Conservation (phyloP, 2,888 invertebrate genomes). For the Lepidochitona cinerea region DNA sequence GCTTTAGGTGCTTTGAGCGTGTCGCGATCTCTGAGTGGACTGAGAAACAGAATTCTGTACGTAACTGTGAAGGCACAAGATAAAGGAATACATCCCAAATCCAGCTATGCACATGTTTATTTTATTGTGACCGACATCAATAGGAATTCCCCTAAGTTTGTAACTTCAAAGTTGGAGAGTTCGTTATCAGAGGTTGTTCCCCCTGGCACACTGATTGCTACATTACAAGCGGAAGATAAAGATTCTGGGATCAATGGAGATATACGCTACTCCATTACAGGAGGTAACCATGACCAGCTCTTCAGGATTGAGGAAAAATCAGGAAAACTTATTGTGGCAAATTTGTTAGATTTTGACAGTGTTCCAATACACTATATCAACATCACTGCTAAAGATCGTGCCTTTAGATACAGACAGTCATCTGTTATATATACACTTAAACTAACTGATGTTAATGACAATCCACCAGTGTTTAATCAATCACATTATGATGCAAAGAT, state of each 20-base stretch:
- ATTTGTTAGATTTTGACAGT: conserved; percentile 88
- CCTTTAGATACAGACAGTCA: conserved; percentile 83
- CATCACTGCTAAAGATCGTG: conserved; percentile 89
- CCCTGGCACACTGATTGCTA: conserved; percentile 84
- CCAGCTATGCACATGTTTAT: conserved; percentile 80
- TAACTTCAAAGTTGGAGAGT: conserved; percentile 83
- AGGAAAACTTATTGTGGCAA: conserved; percentile 85
- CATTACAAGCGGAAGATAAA: conserved; percentile 86
- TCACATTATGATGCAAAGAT: conserved; percentile 83
- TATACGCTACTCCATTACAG: conserved; percentile 77
- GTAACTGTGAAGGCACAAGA: conserved; percentile 85
- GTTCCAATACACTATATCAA: conserved; percentile 88
- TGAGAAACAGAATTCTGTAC: conserved; percentile 74
- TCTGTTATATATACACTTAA: conserved; percentile 87
- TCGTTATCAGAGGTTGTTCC: conserved; percentile 93
- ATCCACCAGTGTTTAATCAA: conserved; percentile 88
- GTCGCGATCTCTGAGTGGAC: conserved; percentile 75
- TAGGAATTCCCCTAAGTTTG: conserved; percentile 84
- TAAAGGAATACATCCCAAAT: conserved; percentile 88
- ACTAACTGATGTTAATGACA: conserved; percentile 89
- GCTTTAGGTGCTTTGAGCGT: conserved; percentile 83
- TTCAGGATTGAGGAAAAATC: conserved; percentile 84
- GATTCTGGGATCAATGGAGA: conserved; percentile 93
- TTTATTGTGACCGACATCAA: conserved; percentile 83
- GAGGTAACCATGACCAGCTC: conserved; percentile 83